Evolutionary conservation across 1,140 invertebrate species (phyloP), one percentile per base, ranked within the genome.

Genomic region (Andricus grossulariae): DNA sequence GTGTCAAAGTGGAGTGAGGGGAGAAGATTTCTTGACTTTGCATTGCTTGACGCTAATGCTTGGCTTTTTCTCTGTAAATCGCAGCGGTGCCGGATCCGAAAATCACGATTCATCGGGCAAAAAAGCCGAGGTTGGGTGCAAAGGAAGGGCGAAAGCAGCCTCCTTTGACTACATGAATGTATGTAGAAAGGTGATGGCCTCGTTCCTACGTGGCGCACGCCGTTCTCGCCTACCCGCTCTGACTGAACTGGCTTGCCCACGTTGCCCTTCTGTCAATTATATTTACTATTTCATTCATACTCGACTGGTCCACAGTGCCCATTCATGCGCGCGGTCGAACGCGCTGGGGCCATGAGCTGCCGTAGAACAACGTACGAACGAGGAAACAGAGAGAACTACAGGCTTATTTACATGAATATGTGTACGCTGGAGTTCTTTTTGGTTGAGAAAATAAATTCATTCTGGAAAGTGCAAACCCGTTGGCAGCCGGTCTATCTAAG

Each of bases 251-350:
- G 85, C 82, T 87, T 88, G 87, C 88, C 88, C 88, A 89, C 88
- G 88, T 81, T 89, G 88, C 88, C 88, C 88, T 88, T 88, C 87
- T 88, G 87, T 89, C 87, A 89, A 89, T 89, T 89, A 89, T 89
- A 89, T 89, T 89, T 89, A 89, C 88, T 89, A 89, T 88, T 89
- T 89, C 88, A 89, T 89, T 89, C 88, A 89, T 89, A 89, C 88
- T 75, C 74, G 81, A 84, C 85, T 87, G 87, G 83, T 87, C 85
- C 83, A 86, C 83, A 77, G 84, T 85, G 83, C 81, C 86, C 88
- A 89, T 89, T 89, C 88, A 89, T 84, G 83, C 74, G 80, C 80
- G 81, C 76, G 81, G 52, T 76, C 80, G 3, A 32, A 32, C 25
- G 25, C 0, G 25, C 25, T 3, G 25, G 25, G 25, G 25, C 73